A percentile compares a stretch with the other conserved stretches of the same genome.
phyloP scores from a whole-genome alignment of 2,888 invertebrate genomes.

The Luperina nickerlii region DNA sequence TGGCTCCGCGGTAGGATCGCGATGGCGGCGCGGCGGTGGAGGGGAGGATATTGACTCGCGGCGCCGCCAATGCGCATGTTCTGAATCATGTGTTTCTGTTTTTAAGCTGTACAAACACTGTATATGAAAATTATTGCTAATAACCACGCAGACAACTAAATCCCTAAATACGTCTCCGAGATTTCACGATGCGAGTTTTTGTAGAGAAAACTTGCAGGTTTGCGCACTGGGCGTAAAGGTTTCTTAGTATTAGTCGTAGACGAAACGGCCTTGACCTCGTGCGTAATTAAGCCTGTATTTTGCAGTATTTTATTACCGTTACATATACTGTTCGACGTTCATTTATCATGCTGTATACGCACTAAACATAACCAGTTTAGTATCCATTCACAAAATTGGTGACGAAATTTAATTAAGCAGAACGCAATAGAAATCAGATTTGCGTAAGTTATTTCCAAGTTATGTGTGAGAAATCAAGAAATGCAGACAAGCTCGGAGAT shows the following conservation, averaged over 20 bases:
- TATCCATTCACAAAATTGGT: slow-evolving; percentile 34
- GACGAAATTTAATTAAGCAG: slow-evolving; percentile 27
- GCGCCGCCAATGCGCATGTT: slow-evolving; percentile 87
- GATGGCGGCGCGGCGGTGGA: slow-evolving; percentile 88
- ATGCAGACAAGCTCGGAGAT: slow-evolving; percentile 73
- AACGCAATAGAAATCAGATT: slow-evolving; percentile 53
- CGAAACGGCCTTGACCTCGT: slow-evolving; percentile 80
- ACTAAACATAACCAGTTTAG: slow-evolving; percentile 37
- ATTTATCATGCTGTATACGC: slow-evolving; percentile 18
- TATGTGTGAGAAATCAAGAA: slow-evolving; percentile 63
- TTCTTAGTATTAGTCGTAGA: slow-evolving; percentile 45
- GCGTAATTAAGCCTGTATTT: slow-evolving; percentile 65
- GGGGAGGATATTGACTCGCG: slow-evolving; percentile 90
- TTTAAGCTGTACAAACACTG: slow-evolving; percentile 80
- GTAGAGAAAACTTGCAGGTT: slow-evolving; percentile 48
- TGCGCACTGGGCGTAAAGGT: slow-evolving; percentile 62
- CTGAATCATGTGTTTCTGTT: slow-evolving; percentile 88
- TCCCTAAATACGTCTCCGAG: slow-evolving; percentile 50
- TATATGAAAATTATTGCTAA: slow-evolving; percentile 74
- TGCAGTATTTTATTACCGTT: slow-evolving; percentile 57
- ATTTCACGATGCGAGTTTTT: slow-evolving; percentile 49
- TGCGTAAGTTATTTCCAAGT: slow-evolving; percentile 59
- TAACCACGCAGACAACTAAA: slow-evolving; percentile 72
- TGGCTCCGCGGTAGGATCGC: slow-evolving; percentile 77
- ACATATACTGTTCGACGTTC: slow-evolving; percentile 51